Conservation (phyloP, 2,888 invertebrate genomes). For the Hypselothyrea guttata region DNA sequence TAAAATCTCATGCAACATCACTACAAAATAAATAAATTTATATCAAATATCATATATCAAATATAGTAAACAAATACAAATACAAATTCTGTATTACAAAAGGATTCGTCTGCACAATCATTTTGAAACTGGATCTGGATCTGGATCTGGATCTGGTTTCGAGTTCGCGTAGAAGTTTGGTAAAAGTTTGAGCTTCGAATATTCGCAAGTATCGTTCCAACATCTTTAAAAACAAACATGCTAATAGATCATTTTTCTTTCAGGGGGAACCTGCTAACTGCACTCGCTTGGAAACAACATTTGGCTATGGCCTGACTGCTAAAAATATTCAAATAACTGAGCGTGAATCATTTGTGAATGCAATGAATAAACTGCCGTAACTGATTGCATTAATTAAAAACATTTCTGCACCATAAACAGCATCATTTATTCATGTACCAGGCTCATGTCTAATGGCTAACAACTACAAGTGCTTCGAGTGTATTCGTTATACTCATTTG, state of each 20-base stretch:
- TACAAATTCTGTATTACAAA: conserved; percentile 30
- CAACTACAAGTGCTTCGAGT: conserved; percentile 14
- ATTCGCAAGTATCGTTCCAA: conserved; percentile 47
- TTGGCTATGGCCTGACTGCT: conserved; percentile 28
- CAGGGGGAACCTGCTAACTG: conserved; percentile 27
- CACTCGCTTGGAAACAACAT: conserved; percentile 45
- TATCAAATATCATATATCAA: conserved; percentile 21
- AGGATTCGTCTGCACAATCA: conserved; percentile 23
- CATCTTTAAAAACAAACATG: conserved; percentile 17
- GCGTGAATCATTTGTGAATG: conserved; percentile 54
- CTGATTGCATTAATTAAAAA: conserved; percentile 74
- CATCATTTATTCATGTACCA: conserved; percentile 58
- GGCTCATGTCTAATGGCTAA: conserved; percentile 48
- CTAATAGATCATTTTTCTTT: conserved; percentile 35
- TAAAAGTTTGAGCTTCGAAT: conserved; percentile 35
- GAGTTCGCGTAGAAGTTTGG: conserved; percentile 11
- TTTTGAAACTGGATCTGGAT: conserved; percentile 12
- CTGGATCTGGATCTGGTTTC: conserved; percentile 5
- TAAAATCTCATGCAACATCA: conserved; percentile 82
- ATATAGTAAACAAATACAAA: conserved; percentile 51
- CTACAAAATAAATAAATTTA: conserved; percentile 69
- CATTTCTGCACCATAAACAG: conserved; percentile 71
- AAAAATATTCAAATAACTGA: conserved; percentile 36
- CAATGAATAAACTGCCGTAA: conserved; percentile 63
- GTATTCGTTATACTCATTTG: conserved; percentile 16